phyloP scores from a whole-genome alignment of 64 coral and sea anemone species.

The Platygyra sinensis region DNA sequence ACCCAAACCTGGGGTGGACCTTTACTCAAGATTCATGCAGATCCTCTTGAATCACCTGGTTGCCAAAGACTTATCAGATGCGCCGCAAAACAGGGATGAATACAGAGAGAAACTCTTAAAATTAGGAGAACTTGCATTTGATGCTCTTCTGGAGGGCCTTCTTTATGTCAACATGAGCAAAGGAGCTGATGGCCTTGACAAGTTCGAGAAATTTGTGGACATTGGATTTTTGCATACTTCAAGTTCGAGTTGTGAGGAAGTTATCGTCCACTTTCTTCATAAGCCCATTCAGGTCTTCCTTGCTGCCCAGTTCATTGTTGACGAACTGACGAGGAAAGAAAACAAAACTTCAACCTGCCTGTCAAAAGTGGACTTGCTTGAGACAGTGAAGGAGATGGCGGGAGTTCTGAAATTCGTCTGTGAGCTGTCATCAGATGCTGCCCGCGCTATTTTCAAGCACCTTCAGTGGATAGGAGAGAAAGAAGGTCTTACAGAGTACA shows the following conservation, averaged over 20 bases:
- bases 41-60: conserved; percentile 27
- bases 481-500: conserved; percentile 8
- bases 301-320: conserved; percentile 33
- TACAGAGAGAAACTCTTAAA: neutral
- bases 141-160: conserved; percentile 35
- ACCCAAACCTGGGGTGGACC: conserved; percentile 21
- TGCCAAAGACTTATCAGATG: neutral
- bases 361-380: neutral
- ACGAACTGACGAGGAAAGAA: neutral
- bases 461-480: neutral
- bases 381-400: neutral
- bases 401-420: conserved; percentile 8
- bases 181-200: neutral
- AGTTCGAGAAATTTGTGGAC: neutral
- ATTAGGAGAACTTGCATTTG: conserved; percentile 41
- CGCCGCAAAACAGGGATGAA: conserved; percentile 20
- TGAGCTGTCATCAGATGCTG: conserved; percentile 22
- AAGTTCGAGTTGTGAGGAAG: conserved; percentile 6
- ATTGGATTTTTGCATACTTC: conserved; percentile 54
- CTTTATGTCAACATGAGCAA: neutral
- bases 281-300: conserved; percentile 56
- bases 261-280: conserved; percentile 47
- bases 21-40: conserved; percentile 20
- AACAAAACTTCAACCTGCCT: neutral
- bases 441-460: neutral